These are phyloP conservation scores for Andrena dorsata DNA, from an alignment of 2,888 invertebrate genomes.

Conservation along the genomic window DNA sequence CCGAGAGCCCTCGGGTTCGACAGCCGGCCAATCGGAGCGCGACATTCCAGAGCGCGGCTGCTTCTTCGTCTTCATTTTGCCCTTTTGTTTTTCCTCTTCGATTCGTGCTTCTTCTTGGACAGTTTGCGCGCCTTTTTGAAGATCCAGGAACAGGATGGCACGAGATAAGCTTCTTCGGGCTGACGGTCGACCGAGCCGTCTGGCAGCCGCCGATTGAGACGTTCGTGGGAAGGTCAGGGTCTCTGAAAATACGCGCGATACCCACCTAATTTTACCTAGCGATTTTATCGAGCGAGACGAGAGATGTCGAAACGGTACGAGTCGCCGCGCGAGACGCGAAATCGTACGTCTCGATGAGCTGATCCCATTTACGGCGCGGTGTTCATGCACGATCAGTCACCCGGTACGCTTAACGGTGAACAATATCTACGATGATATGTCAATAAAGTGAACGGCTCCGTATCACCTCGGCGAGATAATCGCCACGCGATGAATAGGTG, in stretches of 20 bases:
- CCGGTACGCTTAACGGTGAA: conserved; percentile 54
- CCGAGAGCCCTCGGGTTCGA: conserved; percentile 69
- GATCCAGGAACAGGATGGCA: not conserved
- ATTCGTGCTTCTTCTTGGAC: not conserved
- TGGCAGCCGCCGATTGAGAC: not conserved
- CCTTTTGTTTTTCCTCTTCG: not conserved
- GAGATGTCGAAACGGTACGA: not conserved
- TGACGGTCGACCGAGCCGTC: not conserved
- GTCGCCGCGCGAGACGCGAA: not conserved
- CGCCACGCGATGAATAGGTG: conserved; percentile 17
- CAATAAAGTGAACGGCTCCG: conserved; percentile 31
- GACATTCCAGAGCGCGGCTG: conserved; percentile 77
- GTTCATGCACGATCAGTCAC: conserved; percentile 22
- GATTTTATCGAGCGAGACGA: not conserved
- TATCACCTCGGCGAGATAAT: conserved; percentile 44
- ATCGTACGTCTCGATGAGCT: conserved; percentile 5
- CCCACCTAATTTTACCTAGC: not conserved
- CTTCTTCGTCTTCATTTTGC: conserved; percentile 36
- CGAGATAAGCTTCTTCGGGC: not conserved
- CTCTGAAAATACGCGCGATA: not conserved
- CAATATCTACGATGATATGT: conserved; percentile 42
- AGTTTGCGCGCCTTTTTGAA: not conserved
- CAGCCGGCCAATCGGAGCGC: conserved; percentile 80
- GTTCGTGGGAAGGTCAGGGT: not conserved
- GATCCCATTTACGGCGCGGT: conserved; percentile 3